Evolutionary conservation across 1,140 invertebrate species (phyloP), one percentile per base, ranked within the genome.

Genomic region (Dufourea novaeangliae): DNA sequence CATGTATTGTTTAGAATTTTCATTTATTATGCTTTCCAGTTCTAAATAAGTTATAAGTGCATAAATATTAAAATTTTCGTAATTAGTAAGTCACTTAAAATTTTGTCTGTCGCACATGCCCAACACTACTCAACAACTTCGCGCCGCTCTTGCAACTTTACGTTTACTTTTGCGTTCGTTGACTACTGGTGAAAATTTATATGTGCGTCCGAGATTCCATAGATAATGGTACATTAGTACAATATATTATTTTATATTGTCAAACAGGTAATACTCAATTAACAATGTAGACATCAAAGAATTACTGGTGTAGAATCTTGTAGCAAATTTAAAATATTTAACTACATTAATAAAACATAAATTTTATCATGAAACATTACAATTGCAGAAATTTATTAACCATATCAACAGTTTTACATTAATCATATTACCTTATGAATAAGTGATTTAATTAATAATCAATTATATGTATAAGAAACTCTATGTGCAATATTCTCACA

Each of bases 111-210:
- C 10, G 22, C 17, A 14, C 56, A n/a, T 70, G 59, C 20, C 50
- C 66, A 80, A 75, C 73, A 11, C 83, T 83, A 77, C 12, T 10
- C 34, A 8, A 63, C 27, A 20, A n/a, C n/a, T 64, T 56, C 44
- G 25, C 46, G 70, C 27, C 34, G 39, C 59, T 66, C 81, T 77
- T 75, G 25, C 32, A 46, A 25, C 34, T 79, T 82, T 54, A 68
- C 41, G 29, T 75, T 81, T 75, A 75, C 3, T 69, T 70, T 76
- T 74, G 11, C 27, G 20, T 41, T 69, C 52, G 41, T 50, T 57
- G 67, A 27, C 71, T 56, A 73, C 32, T 66, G 27, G 4, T 37
- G 32, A 63, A 82, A 79, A 82, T 50, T 75, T 82, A 79, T 79
- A 66, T 3, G 17, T 59, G 6, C 14, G 17, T 46, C 17, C 22